Conservation (phyloP, 2,113 vertebrate genomes). For the Clupea harengus region DNA sequence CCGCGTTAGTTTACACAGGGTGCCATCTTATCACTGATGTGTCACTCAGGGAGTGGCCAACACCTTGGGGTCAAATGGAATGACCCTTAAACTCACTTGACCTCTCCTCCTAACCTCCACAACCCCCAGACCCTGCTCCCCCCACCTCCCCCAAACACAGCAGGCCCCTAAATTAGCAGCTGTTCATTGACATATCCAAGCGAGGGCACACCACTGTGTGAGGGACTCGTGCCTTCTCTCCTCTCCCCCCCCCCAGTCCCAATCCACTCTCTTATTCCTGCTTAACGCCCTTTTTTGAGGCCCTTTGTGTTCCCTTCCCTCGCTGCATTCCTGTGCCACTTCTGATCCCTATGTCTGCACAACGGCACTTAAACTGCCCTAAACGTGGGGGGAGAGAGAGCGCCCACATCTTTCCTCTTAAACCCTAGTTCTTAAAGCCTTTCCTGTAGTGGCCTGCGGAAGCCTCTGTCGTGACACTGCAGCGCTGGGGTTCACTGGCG, state of each 20-base stretch:
- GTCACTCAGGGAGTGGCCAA: neutral
- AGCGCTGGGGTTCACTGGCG: neutral
- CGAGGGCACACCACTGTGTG: neutral
- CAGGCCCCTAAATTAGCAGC: conserved; percentile 7
- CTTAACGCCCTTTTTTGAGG: neutral
- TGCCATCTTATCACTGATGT: neutral
- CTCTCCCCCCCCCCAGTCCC: neutral
- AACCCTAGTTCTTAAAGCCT: neutral
- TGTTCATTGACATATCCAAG: conserved; percentile 5
- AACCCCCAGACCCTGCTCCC: neutral
- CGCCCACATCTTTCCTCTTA: neutral
- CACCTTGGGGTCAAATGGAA: conserved; percentile 1
- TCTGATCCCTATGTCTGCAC: neutral
- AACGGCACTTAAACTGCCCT: neutral
- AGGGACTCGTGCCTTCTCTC: neutral
- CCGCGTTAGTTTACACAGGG: neutral
- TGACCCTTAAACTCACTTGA: neutral
- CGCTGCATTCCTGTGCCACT: neutral
- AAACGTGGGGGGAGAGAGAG: neutral
- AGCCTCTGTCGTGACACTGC: conserved; percentile 10
- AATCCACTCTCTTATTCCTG: neutral
- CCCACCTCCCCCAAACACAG: neutral
- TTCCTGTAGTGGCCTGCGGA: conserved; percentile 5
- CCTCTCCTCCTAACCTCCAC: neutral
- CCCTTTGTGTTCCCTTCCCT: neutral